These are phyloP conservation scores for Caenorhabditis sulstoni DNA, from an alignment of 2,888 invertebrate genomes.

Conservation along the genomic window DNA sequence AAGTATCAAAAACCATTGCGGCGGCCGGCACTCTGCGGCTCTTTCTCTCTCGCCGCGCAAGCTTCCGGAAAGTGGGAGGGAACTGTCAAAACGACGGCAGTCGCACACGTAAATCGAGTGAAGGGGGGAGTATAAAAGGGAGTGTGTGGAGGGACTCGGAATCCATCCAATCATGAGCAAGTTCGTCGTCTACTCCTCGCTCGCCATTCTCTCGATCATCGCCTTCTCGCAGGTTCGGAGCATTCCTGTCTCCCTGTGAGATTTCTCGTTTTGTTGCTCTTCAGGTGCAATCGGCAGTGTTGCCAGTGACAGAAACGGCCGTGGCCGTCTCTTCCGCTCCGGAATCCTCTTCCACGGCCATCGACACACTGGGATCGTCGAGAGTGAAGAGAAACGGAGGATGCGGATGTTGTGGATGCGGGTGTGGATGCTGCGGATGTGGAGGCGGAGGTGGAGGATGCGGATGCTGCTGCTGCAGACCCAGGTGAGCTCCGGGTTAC, in stretches of 20 bases:
- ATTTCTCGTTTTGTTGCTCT: background rate
- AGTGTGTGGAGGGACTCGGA: no score
- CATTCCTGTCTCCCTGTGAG: no score
- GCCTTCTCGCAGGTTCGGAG: conserved; percentile 39
- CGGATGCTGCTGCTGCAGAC: conserved; percentile 56
- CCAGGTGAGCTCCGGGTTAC: conserved; percentile 36
- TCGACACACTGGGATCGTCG: conserved; percentile 54
- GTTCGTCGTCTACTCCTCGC: conserved; percentile 11
- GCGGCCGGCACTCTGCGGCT: no score
- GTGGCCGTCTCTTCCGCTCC: conserved; percentile 20
- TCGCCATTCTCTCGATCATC: conserved; percentile 22
- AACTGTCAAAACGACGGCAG: no score
- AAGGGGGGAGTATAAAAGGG: no score
- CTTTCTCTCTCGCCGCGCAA: no score
- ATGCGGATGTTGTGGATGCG: conserved; percentile 48
- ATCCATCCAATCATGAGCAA: conserved; percentile 29
- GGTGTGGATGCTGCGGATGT: conserved; percentile 46
- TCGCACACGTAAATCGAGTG: no score
- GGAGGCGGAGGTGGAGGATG: conserved; percentile 44
- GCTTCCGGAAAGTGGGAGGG: no score
- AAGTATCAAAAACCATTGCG: no score
- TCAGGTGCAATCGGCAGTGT: conserved; percentile 11
- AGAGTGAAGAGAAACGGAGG: conserved; percentile 55
- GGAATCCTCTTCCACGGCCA: conserved; percentile 19
- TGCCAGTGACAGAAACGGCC: conserved; percentile 31